phyloP scores from a whole-genome alignment of 1,140 invertebrate genomes.

The Cydia strobilella region DNA sequence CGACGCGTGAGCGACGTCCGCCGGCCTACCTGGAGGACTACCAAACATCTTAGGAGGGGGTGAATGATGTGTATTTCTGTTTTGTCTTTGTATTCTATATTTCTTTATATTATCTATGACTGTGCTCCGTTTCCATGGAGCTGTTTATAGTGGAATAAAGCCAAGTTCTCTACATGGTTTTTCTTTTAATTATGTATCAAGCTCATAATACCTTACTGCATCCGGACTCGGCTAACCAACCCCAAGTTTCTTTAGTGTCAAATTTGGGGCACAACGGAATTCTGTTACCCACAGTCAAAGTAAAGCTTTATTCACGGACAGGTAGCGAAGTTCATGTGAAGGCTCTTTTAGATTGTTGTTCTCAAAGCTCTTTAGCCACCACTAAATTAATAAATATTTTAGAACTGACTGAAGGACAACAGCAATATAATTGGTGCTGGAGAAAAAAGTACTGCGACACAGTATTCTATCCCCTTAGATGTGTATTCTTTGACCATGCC shows the following conservation, averaged over 20 bases:
- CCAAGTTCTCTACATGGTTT: too few relatives aligned
- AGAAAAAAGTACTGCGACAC: background rate
- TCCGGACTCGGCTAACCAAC: background rate
- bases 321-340: constrained; percentile 18
- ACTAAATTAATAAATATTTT: background rate
- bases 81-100: background rate
- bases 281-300: constrained; percentile 16
- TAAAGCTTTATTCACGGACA: constrained; percentile 9
- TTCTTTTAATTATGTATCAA: too few relatives aligned
- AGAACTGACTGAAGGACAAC: background rate
- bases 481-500: constrained; percentile 8
- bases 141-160: too few relatives aligned
- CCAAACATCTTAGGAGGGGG: background rate
- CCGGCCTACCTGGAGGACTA: background rate
- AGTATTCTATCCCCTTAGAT: constrained; percentile 7
- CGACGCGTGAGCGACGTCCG: too few relatives aligned
- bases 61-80: background rate
- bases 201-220: constrained; percentile 30
- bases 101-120: too few relatives aligned
- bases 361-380: background rate
- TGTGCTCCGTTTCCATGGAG: too few relatives aligned
- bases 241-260: constrained; percentile 4
- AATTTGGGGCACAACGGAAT: background rate
- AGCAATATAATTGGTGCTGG: constrained; percentile 13
- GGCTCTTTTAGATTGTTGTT: too few relatives aligned